Conservation (phyloP, 92 coral and sea anemone genomes). For the Scolanthus callimorphus region DNA sequence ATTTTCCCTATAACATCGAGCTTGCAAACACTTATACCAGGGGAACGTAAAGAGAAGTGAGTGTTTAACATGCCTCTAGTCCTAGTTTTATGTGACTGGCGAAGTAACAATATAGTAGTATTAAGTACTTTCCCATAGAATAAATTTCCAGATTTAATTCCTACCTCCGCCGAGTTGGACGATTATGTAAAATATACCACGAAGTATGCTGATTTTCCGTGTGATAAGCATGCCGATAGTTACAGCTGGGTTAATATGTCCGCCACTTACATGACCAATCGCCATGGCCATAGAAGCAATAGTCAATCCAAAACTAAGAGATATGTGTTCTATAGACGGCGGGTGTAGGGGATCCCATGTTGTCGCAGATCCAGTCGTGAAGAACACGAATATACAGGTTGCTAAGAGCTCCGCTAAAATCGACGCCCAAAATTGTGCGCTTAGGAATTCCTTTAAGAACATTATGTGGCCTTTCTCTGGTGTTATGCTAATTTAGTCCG, state of each 20-base stretch:
- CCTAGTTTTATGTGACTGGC: too few relatives aligned
- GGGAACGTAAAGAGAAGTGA: too few relatives aligned
- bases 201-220: slow-evolving; percentile 56
- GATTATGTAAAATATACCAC: slow-evolving; percentile 70
- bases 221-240: slow-evolving; percentile 72
- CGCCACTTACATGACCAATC: slow-evolving; percentile 84
- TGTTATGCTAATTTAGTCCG: too few relatives aligned
- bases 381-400: slow-evolving; percentile 82
- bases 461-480: too few relatives aligned
- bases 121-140: too few relatives aligned
- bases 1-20: too few relatives aligned
- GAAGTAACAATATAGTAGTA: too few relatives aligned
- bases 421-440: slow-evolving; percentile 73
- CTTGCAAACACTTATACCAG: too few relatives aligned
- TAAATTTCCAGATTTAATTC: too few relatives aligned
- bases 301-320: slow-evolving; percentile 82
- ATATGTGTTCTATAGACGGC: slow-evolving; percentile 74
- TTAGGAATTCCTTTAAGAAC: slow-evolving; percentile 6
- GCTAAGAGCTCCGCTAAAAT: slow-evolving; percentile 73
- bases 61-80: too few relatives aligned
- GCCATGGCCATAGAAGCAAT: slow-evolving; percentile 81
- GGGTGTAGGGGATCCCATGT: slow-evolving; percentile 62
- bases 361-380: slow-evolving; percentile 85
- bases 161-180: slow-evolving; percentile 88
- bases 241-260: slow-evolving; percentile 94